Evolutionary conservation across 2,888 invertebrate genomes (phyloP), one percentile per base, ranked within the genome.

Genomic region (Nomada fabriciana): DNA sequence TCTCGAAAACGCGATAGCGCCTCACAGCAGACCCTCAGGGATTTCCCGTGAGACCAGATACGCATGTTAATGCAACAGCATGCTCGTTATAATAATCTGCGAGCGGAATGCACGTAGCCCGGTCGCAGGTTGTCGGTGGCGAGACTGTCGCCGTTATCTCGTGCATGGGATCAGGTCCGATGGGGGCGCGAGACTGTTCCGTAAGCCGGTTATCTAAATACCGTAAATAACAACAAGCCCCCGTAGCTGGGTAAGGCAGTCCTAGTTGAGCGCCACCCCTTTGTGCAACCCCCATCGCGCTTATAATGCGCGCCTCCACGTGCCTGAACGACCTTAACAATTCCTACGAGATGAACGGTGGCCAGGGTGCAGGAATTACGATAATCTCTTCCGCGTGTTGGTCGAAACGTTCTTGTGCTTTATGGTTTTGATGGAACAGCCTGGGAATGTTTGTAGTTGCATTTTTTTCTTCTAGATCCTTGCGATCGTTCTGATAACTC

Each of bases 141-240:
- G 83, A 89, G 84, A 86, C 86, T 63, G 87, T 84, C 79, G 83
- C 79, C 88, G 90, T 88, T 93, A 93, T 93, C 93, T 93, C 89
- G 85, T 88, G 87, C 90, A 90, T 89, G 91, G 91, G 92, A 93
- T 93, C 93, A 90, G 86, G 85, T 88, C 88, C 89, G 90, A 91
- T 88, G 89, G 89, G 92, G 91, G 92, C 89, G 91, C 89, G 91
- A 91, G 91, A 86, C 87, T 89, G 87, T 90, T 88, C 90, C 91
- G 91, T 93, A 93, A 93, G 93, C 93, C 93, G 93, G 93, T 94
- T 94, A 93, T 93, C 93, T 93, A 93, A 93, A 93, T 93, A 93
- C 93, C 93, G 93, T 94, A 94, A 93, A 93, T 93, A 93, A 94
- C 92, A 89, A 90, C 89, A 90, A 86, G 84, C 86, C 87, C 86